phyloP scores from a whole-genome alignment of 2,888 invertebrate species.

The Agrotis puta region DNA sequence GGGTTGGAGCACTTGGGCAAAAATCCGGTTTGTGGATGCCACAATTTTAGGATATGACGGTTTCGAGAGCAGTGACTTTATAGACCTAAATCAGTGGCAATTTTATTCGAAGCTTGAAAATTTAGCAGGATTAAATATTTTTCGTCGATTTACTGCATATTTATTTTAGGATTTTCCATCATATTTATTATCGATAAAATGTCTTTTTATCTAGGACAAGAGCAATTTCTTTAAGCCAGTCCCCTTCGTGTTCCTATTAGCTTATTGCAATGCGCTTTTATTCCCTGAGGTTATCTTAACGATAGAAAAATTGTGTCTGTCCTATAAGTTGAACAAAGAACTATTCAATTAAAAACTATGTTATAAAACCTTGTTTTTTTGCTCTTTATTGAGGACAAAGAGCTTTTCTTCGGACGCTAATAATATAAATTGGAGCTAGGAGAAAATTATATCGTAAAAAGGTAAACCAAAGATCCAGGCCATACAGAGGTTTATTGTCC shows the following conservation, averaged over 20 bases:
- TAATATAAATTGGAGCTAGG: background rate
- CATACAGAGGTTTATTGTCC: too few species aligned
- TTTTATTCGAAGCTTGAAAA: too few species aligned
- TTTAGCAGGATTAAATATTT: too few species aligned
- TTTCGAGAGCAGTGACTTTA: too few species aligned
- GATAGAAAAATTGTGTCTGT: background rate
- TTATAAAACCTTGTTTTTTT: background rate
- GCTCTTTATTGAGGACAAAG: background rate
- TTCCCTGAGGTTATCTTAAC: background rate
- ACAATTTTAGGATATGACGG: too few species aligned
- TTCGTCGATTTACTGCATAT: background rate
- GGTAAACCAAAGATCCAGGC: background rate
- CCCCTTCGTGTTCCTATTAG: background rate
- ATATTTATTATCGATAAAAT: too few species aligned
- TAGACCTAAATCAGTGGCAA: too few species aligned
- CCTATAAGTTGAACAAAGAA: background rate
- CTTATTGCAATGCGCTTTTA: background rate
- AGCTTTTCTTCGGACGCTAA: background rate
- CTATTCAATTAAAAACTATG: background rate
- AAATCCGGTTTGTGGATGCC: too few species aligned
- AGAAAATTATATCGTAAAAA: background rate
- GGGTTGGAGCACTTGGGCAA: too few species aligned
- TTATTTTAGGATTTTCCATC: background rate
- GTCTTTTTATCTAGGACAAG: background rate
- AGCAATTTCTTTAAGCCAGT: background rate